These are phyloP conservation scores for Saxidomus purpurata DNA, from an alignment of 1,140 invertebrate species.

Conservation along the genomic window DNA sequence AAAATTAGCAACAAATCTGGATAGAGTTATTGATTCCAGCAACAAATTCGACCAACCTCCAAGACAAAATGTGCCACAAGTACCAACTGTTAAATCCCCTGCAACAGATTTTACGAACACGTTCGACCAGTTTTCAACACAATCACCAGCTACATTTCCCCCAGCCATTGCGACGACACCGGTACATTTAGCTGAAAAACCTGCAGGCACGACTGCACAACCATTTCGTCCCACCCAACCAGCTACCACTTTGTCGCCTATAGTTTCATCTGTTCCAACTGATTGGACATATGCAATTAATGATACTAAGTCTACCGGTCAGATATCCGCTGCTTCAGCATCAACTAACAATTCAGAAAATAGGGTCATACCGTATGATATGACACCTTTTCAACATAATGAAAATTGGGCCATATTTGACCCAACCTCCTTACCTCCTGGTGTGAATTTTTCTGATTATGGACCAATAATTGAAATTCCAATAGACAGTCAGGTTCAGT, in stretches of 20 bases:
- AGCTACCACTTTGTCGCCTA: background rate
- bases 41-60: background rate
- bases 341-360: background rate
- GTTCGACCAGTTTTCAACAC: background rate
- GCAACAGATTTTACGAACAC: background rate
- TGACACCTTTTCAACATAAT: conserved; percentile 53
- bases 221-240: background rate
- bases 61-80: background rate
- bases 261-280: background rate
- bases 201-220: background rate
- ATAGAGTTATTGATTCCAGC: background rate
- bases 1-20: background rate
- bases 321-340: background rate
- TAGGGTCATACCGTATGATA: conserved; percentile 25
- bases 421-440: conserved; percentile 15
- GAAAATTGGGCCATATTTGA: conserved; percentile 64
- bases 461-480: conserved; percentile 58
- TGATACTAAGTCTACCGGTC: background rate
- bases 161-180: background rate
- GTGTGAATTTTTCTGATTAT: conserved; percentile 39
- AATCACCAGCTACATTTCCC: background rate
- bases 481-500: conserved; percentile 26
- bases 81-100: background rate
- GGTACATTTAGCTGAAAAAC: background rate
- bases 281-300: background rate